Evolutionary conservation across 1,140 invertebrate species (phyloP).

Genomic region (Diorhabda elongata): DNA sequence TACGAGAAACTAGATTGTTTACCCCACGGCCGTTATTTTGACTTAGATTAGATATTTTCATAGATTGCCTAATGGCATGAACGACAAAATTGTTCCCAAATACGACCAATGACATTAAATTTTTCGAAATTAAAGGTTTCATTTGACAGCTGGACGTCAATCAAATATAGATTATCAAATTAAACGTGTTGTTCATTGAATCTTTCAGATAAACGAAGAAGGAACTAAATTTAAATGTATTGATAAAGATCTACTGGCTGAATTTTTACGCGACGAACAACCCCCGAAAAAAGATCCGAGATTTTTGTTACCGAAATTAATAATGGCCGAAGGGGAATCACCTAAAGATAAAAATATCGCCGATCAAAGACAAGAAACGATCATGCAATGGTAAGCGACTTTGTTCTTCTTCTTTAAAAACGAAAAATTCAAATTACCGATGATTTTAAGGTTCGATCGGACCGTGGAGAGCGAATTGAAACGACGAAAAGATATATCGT

Average conservation of each 20-base stretch:
- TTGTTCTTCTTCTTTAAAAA: background rate
- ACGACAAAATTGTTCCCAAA: too few relatives aligned
- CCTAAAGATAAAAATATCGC: constrained; percentile 8
- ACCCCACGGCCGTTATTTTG: too few relatives aligned
- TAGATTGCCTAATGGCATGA: too few relatives aligned
- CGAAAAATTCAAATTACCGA: background rate
- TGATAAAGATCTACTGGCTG: background rate
- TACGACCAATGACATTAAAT: too few relatives aligned
- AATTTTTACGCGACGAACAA: constrained; percentile 1
- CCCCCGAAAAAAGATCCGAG: constrained; percentile 18
- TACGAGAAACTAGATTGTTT: too few relatives aligned
- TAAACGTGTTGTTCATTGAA: too few relatives aligned
- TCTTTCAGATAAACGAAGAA: background rate
- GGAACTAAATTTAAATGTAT: background rate
- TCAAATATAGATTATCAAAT: too few relatives aligned
- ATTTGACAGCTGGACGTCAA: too few relatives aligned
- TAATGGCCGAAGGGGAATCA: constrained; percentile 14
- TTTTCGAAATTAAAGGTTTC: too few relatives aligned
- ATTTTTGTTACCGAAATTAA: constrained; percentile 16
- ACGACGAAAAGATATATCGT: constrained; percentile 27
- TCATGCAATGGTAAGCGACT: constrained; percentile 32
- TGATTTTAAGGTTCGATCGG: constrained; percentile 38
- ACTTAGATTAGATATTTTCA: too few relatives aligned
- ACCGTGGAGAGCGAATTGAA: constrained; percentile 41
- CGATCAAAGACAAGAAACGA: constrained; percentile 26